Evolutionary conservation across 2,888 invertebrate genomes (phyloP).

Genomic region (Cetonia aurata): DNA sequence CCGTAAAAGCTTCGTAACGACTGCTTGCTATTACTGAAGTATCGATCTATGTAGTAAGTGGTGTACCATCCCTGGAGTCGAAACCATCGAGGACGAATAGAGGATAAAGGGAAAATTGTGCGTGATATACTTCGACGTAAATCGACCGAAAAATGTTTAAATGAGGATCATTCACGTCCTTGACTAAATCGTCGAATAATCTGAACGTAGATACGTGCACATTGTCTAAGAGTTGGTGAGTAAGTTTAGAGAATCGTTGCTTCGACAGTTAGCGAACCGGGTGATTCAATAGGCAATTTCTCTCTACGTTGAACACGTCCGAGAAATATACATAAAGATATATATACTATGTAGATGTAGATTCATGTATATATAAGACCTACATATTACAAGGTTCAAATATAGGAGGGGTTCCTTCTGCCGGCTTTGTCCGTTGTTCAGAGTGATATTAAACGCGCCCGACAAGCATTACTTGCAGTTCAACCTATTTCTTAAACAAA

Average conservation of each 20-base stretch:
- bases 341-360: background rate
- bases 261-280: constrained; percentile 63
- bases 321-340: constrained; percentile 35
- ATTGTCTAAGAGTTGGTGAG: constrained; percentile 14
- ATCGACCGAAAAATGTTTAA: constrained; percentile 35
- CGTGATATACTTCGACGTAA: constrained; percentile 11
- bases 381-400: too few relatives aligned
- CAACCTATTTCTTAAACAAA: too few relatives aligned
- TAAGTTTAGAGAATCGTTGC: constrained; percentile 54
- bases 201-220: too few relatives aligned
- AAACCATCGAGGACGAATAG: constrained; percentile 1
- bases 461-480: too few relatives aligned
- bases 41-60: too few relatives aligned
- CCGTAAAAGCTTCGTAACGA: too few relatives aligned
- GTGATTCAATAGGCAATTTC: constrained; percentile 63
- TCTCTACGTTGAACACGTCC: constrained; percentile 60
- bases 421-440: constrained; percentile 37
- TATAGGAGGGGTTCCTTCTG: constrained; percentile 54
- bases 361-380: background rate
- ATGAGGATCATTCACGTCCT: constrained; percentile 24
- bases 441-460: constrained; percentile 56
- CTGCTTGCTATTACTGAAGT: background rate
- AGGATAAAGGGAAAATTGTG: background rate
- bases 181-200: too few relatives aligned
- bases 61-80: background rate